These are phyloP conservation scores for Nicator chloris DNA, from an alignment of 2,113 vertebrate genomes.

Conservation along the genomic window DNA sequence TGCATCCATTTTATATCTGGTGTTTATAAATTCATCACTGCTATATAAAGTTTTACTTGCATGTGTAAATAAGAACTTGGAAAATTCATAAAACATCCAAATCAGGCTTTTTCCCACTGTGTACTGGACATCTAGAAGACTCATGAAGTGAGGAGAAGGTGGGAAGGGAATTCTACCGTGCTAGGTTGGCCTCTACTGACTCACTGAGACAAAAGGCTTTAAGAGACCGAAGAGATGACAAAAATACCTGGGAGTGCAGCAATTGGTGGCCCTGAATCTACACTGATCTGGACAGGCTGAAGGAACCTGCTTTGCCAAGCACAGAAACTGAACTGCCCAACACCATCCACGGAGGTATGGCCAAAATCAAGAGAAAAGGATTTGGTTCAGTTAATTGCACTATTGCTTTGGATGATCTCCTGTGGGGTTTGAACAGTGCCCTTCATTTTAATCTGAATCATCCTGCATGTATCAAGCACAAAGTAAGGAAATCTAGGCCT, in stretches of 20 bases:
- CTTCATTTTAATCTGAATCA: not conserved
- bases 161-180: not conserved
- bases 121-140: not conserved
- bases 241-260: constrained; percentile 49
- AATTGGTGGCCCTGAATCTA: constrained; percentile 52
- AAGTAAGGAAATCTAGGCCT: not conserved
- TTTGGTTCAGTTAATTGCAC: not conserved
- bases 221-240: constrained; percentile 9
- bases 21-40: constrained; percentile 22
- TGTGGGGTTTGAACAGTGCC: not conserved
- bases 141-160: not conserved
- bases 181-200: not conserved
- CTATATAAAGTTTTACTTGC: constrained; percentile 6
- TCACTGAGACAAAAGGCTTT: constrained; percentile 35
- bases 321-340: not conserved
- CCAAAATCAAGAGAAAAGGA: not conserved
- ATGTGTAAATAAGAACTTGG: constrained; percentile 44
- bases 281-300: not conserved
- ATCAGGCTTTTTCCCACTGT: constrained; percentile 4
- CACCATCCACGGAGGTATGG: not conserved
- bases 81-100: constrained; percentile 24
- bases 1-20: not conserved
- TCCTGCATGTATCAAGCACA: not conserved
- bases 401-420: not conserved
- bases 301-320: constrained; percentile 50